Conservation (phyloP, 2,113 vertebrate genomes). For the Promerops cafer region DNA sequence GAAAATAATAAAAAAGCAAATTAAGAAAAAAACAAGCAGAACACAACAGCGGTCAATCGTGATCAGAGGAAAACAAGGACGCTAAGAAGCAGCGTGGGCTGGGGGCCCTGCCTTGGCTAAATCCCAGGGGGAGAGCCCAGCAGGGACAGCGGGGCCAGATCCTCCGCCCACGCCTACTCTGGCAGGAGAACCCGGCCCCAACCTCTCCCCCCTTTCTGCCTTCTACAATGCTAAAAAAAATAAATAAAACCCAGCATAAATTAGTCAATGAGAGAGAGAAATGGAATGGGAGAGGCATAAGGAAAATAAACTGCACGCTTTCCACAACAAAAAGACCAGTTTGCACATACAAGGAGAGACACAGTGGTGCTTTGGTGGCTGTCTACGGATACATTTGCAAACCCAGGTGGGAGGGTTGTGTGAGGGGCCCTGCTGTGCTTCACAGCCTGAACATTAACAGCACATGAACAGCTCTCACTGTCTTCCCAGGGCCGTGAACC, state of each 20-base stretch:
- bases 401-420: not conserved
- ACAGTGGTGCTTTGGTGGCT: not conserved
- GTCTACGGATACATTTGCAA: accelerated
- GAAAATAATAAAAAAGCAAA: conserved; percentile 75
- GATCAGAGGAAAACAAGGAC: conserved; percentile 66
- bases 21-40: conserved; percentile 72
- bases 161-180: accelerated
- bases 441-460: not conserved
- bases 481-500: not conserved
- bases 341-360: not conserved
- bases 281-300: conserved; percentile 36
- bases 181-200: not conserved
- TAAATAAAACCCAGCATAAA: conserved; percentile 45
- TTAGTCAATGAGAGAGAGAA: conserved; percentile 57
- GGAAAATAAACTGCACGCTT: conserved; percentile 28
- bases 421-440: not conserved
- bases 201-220: not conserved
- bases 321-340: not conserved
- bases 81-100: conserved; percentile 36
- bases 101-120: not conserved
- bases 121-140: not conserved
- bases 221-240: conserved; percentile 19
- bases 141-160: not conserved
- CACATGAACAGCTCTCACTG: not conserved
- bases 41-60: conserved; percentile 73